A percentile compares a stretch with the other conserved stretches of the same genome.
These are phyloP conservation scores for Crematogaster levior DNA, from an alignment of 2,888 invertebrate genomes.

Conservation along the genomic window DNA sequence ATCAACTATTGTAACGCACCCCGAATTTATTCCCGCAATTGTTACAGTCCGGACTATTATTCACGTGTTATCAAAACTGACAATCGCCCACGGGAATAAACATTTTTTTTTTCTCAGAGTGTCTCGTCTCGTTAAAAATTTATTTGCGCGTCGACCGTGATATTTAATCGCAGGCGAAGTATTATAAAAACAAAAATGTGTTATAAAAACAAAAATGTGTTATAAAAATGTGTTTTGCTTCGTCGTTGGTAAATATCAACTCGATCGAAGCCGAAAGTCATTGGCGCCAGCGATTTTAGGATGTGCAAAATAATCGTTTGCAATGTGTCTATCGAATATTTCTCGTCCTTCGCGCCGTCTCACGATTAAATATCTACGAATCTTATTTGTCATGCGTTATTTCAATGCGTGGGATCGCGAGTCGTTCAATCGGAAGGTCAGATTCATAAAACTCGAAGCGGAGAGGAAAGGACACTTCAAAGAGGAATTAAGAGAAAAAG, in stretches of 20 bases:
- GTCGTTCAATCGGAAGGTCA: slow-evolving; percentile 18
- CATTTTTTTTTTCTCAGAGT: neutral
- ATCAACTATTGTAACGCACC: neutral
- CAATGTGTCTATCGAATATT: neutral
- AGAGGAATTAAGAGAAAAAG: neutral
- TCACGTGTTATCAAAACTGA: neutral
- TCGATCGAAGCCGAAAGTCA: slow-evolving; percentile 23
- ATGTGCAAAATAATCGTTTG: neutral
- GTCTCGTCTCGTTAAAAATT: slow-evolving; percentile 20
- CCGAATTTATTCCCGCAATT: neutral
- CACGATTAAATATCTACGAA: slow-evolving; percentile 8
- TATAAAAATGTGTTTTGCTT: slow-evolving; percentile 15
- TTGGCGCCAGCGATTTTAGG: slow-evolving; percentile 11
- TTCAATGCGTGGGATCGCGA: slow-evolving; percentile 16
- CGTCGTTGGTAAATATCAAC: neutral
- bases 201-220: no score
- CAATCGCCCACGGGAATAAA: neutral
- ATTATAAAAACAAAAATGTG: neutral
- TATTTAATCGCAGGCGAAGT: slow-evolving; percentile 9
- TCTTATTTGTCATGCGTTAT: slow-evolving; percentile 9
- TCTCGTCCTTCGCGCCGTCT: slow-evolving; percentile 12
- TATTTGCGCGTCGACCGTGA: slow-evolving; percentile 5
- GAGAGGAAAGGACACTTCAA: neutral
- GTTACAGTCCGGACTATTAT: slow-evolving; percentile 1
- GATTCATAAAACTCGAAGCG: slow-evolving; percentile 16